A percentile compares a stretch with the other conserved stretches of the same genome.
These are phyloP conservation scores for Eudemis profundana DNA, from an alignment of 2,888 invertebrate species.

Conservation along the genomic window DNA sequence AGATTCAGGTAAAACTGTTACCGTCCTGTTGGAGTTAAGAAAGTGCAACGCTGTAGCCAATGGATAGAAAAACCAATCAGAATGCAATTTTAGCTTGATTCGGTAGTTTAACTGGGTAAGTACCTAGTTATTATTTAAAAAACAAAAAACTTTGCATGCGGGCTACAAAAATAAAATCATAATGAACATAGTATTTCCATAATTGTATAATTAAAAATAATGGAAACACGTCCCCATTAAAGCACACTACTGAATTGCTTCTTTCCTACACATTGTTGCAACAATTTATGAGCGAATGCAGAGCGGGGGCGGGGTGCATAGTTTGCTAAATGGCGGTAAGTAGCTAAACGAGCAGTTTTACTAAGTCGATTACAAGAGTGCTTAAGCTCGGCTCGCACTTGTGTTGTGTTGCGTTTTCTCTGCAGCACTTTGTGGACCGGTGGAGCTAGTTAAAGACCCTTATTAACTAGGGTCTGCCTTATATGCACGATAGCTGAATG, in stretches of 20 bases:
- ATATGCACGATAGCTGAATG: too few species aligned
- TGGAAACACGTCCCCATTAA: slow-evolving; percentile 6
- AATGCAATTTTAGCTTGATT: too few species aligned
- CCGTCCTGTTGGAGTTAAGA: too few species aligned
- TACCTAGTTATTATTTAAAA: too few species aligned
- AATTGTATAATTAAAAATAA: not conserved
- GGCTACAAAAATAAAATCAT: not conserved
- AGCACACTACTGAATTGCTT: slow-evolving; percentile 12
- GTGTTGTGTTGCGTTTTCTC: not conserved
- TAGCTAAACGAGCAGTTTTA: slow-evolving; percentile 18
- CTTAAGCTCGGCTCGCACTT: slow-evolving; percentile 5
- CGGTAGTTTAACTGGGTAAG: too few species aligned
- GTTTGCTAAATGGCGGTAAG: slow-evolving; percentile 25
- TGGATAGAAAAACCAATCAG: too few species aligned
- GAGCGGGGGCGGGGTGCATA: slow-evolving; percentile 1
- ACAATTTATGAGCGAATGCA: slow-evolving; percentile 14
- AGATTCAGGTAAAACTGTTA: not conserved
- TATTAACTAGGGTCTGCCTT: not conserved
- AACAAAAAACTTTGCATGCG: not conserved
- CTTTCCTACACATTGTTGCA: slow-evolving; percentile 13
- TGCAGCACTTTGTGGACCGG: not conserved
- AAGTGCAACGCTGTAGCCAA: too few species aligned
- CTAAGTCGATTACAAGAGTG: slow-evolving; percentile 22
- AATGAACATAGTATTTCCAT: not conserved
- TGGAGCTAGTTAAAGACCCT: not conserved